Evolutionary conservation across 2,888 invertebrate genomes (phyloP), one percentile per base, ranked within the genome.

Genomic region (Melipona bicolor): DNA sequence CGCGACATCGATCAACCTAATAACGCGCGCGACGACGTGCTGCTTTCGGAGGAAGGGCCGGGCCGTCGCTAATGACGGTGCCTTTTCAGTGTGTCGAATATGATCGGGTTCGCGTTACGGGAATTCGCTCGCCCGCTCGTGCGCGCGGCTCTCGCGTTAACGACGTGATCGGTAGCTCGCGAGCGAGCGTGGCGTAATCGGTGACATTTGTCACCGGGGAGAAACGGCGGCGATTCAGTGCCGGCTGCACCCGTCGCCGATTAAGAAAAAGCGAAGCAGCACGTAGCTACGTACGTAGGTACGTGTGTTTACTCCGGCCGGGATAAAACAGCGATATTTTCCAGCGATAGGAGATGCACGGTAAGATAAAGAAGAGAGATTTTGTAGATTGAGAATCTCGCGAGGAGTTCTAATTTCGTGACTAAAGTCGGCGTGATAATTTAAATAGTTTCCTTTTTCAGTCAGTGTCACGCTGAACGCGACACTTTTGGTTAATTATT

Each of bases 121-220:
- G 70, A 73, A 78, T 79, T 59, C 59, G 49, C 24, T 24, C 17
- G 27, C 2, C 32, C 32, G 24, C 49, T 24, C 43, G 52, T 24
- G 43, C 43, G 52, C 36, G 27, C 49, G 50, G 27, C 50, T 71
- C 71, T 49, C 49, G 52, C 83, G 77, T 75, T 79, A 83, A 83
- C 76, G 83, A 43, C 43, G 43, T 43, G 43, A 83, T 64, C 70
- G 81, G 76, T 54, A 50, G 67, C 79, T 74, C 70, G 68, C 75
- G 73, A 59, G 49, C 70, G 70, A 24, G 24, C 24, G 24, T 68
- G 68, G 56, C 56, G 87, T 87, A 90, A 91, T 92, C 88, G 87
- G 83, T 79, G 79, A 85, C 89, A 89, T 92, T 92, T 91, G 91
- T 92, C 92, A 92, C 88, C 71, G 54, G 87, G 86, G 88, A 90